A percentile compares a stretch with the other conserved stretches of the same genome.
phyloP scores from a whole-genome alignment of 2,797 vertebrate genomes.

The Bovichtus diacanthus region DNA sequence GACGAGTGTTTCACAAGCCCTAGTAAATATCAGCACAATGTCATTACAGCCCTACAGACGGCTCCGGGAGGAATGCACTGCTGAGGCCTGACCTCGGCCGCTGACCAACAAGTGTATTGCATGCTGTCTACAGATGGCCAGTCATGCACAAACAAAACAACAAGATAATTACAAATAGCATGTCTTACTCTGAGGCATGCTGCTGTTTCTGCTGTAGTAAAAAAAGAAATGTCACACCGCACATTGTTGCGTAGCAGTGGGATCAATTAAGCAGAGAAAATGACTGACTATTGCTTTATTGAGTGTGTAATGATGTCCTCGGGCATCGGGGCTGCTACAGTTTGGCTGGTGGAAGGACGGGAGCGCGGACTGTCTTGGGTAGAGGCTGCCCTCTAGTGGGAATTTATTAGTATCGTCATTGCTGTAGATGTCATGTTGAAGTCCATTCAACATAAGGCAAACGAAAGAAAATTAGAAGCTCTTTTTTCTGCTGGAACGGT shows the following conservation, averaged over 20 bases:
- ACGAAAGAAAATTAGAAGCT: background rate
- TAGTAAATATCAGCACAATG: conserved; percentile 45
- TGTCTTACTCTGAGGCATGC: conserved; percentile 55
- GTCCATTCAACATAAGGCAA: background rate
- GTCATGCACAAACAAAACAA: conserved; percentile 56
- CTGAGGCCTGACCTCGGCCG: conserved; percentile 65
- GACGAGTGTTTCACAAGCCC: conserved; percentile 65
- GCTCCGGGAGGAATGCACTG: conserved; percentile 32
- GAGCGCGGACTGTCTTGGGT: background rate
- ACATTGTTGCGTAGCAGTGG: conserved; percentile 72
- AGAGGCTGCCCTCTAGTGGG: conserved; percentile 74
- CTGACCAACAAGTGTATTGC: conserved; percentile 68
- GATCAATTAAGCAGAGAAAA: conserved; percentile 84
- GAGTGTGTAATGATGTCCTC: conserved; percentile 81
- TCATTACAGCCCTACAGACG: conserved; percentile 37
- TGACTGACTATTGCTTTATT: conserved; percentile 83
- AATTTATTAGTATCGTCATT: background rate
- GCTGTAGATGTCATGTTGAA: background rate
- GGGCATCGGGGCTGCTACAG: conserved; percentile 53
- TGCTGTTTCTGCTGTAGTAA: conserved; percentile 54
- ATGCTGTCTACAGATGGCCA: conserved; percentile 71
- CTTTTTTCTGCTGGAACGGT: too few species aligned
- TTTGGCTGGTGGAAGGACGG: conserved; percentile 13
- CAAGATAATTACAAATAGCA: conserved; percentile 64
- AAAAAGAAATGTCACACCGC: conserved; percentile 61